Base-by-base conservation (phyloP, 2,113 vertebrate species). In the Paracanthobrama guichenoti region DNA sequence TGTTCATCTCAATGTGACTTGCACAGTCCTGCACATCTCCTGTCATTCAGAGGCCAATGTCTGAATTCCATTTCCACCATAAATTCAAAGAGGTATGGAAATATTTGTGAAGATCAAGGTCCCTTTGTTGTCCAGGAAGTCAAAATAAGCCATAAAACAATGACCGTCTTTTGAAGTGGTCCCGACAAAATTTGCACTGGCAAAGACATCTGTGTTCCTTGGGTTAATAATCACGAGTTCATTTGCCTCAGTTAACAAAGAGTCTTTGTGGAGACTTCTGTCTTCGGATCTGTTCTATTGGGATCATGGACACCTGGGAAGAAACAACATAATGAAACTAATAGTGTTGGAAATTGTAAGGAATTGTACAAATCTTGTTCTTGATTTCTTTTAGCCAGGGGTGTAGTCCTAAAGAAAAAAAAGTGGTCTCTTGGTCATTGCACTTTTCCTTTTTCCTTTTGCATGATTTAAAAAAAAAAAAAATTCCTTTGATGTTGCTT, bases 21-120 rank as follows among this genome's bases (percentile, higher is more conserved):
- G 76, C 77, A 35, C 86, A 88, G 88, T 84, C 87, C 89, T 89
- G 86, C 88, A 69, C 59, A 28, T 55, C 35, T 39, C 39, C 26
- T 42, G 55, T 44, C 39, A 72, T 44, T 80, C 53, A 66, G 60
- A 28, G 3, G n/a, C 44, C 53, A 55, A 9, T 55, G 20, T 55
- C 18, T 50, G 12, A 76, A 72, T 80, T 62, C 66, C 75, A 81
- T 48, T 35, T 74, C 35, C 46, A 82, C 22, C 59, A 79, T 83
- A 31, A 86, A 85, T 64, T 31, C 35, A 79, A 74, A 80, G 20
- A 18, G 44, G 11, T 26, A 16, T 18, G 42, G 31, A 76, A 18
- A 12, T 35, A 57, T 84, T 39, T 78, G 66, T 74, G 64, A n/a
- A 46, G 31, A 57, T 24, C 42, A 77, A 24, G 46, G 14, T 83